phyloP scores from a whole-genome alignment of 2,888 invertebrate species.

The Lordiphosa andalusiaca region DNA sequence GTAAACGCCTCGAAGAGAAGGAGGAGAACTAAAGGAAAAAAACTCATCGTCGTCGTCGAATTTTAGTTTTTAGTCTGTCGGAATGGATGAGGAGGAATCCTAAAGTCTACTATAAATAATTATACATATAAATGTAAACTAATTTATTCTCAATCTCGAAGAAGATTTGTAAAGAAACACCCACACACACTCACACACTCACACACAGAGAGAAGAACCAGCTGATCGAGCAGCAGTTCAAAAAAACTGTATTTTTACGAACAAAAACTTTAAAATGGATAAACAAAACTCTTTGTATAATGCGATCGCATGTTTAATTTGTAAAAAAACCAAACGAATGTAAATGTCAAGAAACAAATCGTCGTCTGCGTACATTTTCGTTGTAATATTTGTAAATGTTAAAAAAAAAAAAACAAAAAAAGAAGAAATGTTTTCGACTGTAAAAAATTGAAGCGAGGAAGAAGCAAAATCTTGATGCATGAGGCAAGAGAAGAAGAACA shows the following conservation, averaged over 20 bases:
- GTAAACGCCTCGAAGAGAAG: constrained; percentile 57
- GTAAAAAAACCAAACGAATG: constrained; percentile 18
- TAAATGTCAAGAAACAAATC: constrained; percentile 27
- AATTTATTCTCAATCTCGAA: constrained; percentile 51
- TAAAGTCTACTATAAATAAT: constrained; percentile 55
- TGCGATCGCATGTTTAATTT: constrained; percentile 34
- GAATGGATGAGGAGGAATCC: constrained; percentile 11
- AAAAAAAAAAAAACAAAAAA: too few species aligned
- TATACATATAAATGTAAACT: constrained; percentile 62
- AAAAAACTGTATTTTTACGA: constrained; percentile 31
- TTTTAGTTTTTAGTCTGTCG: constrained; percentile 52
- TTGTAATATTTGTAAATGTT: constrained; percentile 44
- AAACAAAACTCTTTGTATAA: constrained; percentile 25
- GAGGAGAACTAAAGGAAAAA: constrained; percentile 5
- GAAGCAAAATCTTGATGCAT: constrained; percentile 10
- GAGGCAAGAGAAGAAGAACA: constrained; percentile 8
- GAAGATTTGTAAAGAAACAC: constrained; percentile 48
- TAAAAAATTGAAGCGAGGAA: constrained; percentile 34
- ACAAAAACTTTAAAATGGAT: constrained; percentile 18
- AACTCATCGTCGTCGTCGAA: constrained; percentile 45
- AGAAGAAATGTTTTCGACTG: constrained; percentile 38
- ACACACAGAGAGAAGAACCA: not conserved
- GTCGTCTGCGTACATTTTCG: constrained; percentile 34
- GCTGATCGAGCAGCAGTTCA: constrained; percentile 1
- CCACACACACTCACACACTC: constrained; percentile 12